Percentiles rank a stretch among this genome's conserved stretches.
Conservation (phyloP, 2,797 vertebrate genomes). For the Coreius guichenoti region DNA sequence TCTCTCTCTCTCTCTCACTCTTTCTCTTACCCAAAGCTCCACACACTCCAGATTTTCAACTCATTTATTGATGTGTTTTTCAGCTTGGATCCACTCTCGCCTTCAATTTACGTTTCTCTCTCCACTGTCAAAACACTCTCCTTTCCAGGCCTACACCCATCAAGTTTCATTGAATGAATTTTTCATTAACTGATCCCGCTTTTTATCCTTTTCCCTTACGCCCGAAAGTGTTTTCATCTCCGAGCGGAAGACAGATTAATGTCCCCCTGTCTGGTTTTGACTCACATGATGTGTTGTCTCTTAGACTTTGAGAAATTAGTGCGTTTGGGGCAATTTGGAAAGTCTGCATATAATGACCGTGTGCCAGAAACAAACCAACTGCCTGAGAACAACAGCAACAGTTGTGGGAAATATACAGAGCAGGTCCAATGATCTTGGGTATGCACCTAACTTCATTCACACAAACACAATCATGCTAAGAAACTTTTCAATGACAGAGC, state of each 20-base stretch:
- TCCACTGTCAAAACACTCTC: conserved; percentile 63
- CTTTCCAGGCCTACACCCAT: conserved; percentile 51
- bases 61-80: conserved; percentile 68
- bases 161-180: conserved; percentile 60
- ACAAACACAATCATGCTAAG: background rate
- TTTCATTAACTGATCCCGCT: conserved; percentile 59
- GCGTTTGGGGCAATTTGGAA: conserved; percentile 40
- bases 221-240: conserved; percentile 47
- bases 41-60: conserved; percentile 59
- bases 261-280: conserved; percentile 44
- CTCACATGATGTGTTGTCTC: conserved; percentile 31
- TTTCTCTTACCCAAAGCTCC: conserved; percentile 13
- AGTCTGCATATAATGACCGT: background rate
- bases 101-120: conserved; percentile 58
- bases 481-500: background rate
- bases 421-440: background rate
- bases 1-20: background rate
- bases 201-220: conserved; percentile 25
- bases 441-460: background rate
- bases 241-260: conserved; percentile 55
- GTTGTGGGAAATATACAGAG: background rate
- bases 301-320: conserved; percentile 41
- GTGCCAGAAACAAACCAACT: background rate
- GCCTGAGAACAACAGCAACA: background rate
- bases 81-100: conserved; percentile 56